Evolutionary conservation across 2,113 vertebrate species (phyloP), one percentile per base, ranked within the genome.

Genomic region (Lontra canadensis): DNA sequence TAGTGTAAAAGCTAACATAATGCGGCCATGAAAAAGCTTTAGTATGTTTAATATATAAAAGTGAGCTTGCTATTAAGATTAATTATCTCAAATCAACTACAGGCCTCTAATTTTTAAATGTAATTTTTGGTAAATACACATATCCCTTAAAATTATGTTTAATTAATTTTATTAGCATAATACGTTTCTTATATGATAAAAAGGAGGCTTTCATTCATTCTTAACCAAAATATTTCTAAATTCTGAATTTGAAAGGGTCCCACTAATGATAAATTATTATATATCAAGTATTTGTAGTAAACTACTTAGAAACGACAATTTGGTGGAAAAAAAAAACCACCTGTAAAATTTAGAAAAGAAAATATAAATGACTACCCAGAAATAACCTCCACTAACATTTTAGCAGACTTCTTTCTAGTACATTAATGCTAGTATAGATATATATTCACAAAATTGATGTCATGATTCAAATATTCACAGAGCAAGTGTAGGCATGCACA

Each of bases 171-270:
- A 49, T 69, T 69, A 86, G 25, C 55, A 52, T 7, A 65, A 82
- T 49, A 44, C 29, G n/a, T 93, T 85, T 57, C 20, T 69, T 47
- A 57, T 20, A 63, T 88, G 31, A 55, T 76, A 3, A 85, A 94
- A 80, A 89, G 10, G 63, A 61, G 25, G 8, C 1, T 83, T 94
- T 84, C 82, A 93, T 42, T 92, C 11, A 71, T 85, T 81, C 25
- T 92, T 95, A 92, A 25, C 1, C 49, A 95, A 92, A 85, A 82
- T 81, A 76, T 57, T 65, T 94, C 21, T 96, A 93, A 85, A 88
- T 83, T 14, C 34, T 93, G 15, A 94, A 84, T 63, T 76, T 42
- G 4, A 55, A 25, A 59, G 12, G 4, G 1, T 80, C 1, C 4
- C 71, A 92, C 31, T 15, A 67, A 90, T 44, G 44, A 34, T 44